Evolutionary conservation across 1,140 invertebrate species (phyloP).

Genomic region (Leucophenga varia): DNA sequence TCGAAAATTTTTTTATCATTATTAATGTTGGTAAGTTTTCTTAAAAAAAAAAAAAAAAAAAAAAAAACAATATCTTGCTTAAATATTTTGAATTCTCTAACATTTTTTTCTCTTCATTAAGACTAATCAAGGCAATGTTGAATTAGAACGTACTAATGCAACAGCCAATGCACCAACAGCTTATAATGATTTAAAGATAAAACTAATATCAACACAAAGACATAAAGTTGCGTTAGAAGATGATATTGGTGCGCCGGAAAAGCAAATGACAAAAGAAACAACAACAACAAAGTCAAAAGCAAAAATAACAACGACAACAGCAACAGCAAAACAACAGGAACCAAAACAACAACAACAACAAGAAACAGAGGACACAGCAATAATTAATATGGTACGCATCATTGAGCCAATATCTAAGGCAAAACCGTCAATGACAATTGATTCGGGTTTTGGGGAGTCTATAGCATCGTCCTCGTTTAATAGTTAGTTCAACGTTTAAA

Average conservation of each 20-base stretch:
- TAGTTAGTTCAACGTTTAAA: constrained; percentile 6
- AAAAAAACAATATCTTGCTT: no score
- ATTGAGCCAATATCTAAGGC: constrained; percentile 32
- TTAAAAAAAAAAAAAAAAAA: neutral
- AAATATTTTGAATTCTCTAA: neutral
- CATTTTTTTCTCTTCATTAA: neutral
- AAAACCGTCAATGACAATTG: constrained; percentile 19
- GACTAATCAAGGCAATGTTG: constrained; percentile 21
- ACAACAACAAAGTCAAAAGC: neutral
- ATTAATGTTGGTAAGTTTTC: constrained; percentile 32
- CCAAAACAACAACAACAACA: neutral
- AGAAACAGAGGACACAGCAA: neutral
- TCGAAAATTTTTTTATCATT: constrained; percentile 44
- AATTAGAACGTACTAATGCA: constrained; percentile 8
- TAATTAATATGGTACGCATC: constrained; percentile 27
- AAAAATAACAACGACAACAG: constrained; percentile 15
- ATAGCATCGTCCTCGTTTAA: constrained; percentile 6
- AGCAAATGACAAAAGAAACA: neutral
- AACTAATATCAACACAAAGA: constrained; percentile 17
- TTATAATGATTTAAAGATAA: constrained; percentile 14
- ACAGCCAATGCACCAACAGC: constrained; percentile 7
- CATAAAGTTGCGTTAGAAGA: constrained; percentile 22
- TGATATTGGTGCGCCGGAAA: constrained; percentile 18
- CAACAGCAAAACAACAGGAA: constrained; percentile 6
- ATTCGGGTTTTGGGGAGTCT: constrained; percentile 34